phyloP scores from a whole-genome alignment of 2,113 vertebrate genomes.

The Oxygymnocypris stewartii region DNA sequence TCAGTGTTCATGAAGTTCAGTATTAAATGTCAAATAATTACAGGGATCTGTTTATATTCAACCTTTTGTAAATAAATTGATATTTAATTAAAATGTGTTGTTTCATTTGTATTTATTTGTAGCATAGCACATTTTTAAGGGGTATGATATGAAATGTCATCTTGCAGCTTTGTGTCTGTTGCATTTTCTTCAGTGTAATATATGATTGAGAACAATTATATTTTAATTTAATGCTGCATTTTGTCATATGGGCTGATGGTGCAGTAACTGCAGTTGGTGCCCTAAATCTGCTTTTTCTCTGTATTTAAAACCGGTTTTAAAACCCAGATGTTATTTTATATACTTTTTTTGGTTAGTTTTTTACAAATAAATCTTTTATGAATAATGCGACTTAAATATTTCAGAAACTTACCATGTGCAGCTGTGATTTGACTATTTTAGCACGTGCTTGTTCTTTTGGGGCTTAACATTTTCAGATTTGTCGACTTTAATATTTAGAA shows the following conservation, averaged over 20 bases:
- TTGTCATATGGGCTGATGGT: not conserved
- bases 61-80: conserved; percentile 39
- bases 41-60: not conserved
- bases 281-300: not conserved
- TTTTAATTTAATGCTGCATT: not conserved
- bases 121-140: not conserved
- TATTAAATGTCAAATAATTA: conserved; percentile 12
- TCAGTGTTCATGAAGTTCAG: not conserved
- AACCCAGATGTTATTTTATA: not conserved
- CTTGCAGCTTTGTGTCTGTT: not conserved
- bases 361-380: not conserved
- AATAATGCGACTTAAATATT: not conserved
- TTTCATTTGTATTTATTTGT: not conserved
- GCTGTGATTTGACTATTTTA: not conserved
- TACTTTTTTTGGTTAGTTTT: not conserved
- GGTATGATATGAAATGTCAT: not conserved
- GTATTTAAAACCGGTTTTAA: not conserved
- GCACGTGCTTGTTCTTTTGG: not conserved
- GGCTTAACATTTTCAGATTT: not conserved
- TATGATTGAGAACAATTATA: not conserved
- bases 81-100: not conserved
- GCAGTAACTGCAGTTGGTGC: conserved; percentile 10
- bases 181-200: not conserved
- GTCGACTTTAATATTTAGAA: not conserved
- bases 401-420: not conserved